Conservation (phyloP, 2,888 invertebrate genomes). For the Aphrophora alni region DNA sequence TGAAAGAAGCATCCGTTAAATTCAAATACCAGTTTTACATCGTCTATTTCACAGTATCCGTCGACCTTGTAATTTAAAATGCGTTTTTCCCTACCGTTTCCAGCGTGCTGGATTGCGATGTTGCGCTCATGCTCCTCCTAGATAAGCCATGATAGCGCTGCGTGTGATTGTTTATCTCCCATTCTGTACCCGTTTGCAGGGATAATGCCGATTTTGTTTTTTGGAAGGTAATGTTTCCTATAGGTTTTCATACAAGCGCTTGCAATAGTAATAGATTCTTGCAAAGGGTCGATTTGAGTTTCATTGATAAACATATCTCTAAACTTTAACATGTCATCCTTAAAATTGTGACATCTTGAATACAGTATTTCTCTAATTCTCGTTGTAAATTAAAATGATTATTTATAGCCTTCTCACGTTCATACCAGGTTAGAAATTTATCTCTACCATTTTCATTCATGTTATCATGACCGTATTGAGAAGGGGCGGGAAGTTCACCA, state of each 20-base stretch:
- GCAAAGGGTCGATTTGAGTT: slow-evolving; percentile 50
- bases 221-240: slow-evolving; percentile 48
- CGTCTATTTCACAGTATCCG: slow-evolving; percentile 40
- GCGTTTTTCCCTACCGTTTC: not conserved
- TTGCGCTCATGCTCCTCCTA: slow-evolving; percentile 7
- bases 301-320: slow-evolving; percentile 45
- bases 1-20: slow-evolving; percentile 42
- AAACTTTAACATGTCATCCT: slow-evolving; percentile 51
- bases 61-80: slow-evolving; percentile 47
- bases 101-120: slow-evolving; percentile 12
- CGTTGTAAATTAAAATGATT: slow-evolving; percentile 49
- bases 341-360: slow-evolving; percentile 50
- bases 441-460: slow-evolving; percentile 9
- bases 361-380: slow-evolving; percentile 50
- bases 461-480: slow-evolving; percentile 23
- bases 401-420: not conserved
- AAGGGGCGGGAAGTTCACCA: not conserved
- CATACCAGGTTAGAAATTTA: slow-evolving; percentile 49
- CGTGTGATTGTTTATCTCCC: not conserved
- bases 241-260: slow-evolving; percentile 47
- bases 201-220: slow-evolving; percentile 4
- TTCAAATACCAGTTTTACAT: slow-evolving; percentile 36
- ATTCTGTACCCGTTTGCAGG: slow-evolving; percentile 7
- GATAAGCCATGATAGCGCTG: slow-evolving; percentile 1
- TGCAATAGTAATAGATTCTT: slow-evolving; percentile 48